A percentile compares a stretch with the other conserved stretches of the same genome.
Evolutionary conservation across 2,797 vertebrate genomes (phyloP).

Genomic region (Coregonus suidteri): DNA sequence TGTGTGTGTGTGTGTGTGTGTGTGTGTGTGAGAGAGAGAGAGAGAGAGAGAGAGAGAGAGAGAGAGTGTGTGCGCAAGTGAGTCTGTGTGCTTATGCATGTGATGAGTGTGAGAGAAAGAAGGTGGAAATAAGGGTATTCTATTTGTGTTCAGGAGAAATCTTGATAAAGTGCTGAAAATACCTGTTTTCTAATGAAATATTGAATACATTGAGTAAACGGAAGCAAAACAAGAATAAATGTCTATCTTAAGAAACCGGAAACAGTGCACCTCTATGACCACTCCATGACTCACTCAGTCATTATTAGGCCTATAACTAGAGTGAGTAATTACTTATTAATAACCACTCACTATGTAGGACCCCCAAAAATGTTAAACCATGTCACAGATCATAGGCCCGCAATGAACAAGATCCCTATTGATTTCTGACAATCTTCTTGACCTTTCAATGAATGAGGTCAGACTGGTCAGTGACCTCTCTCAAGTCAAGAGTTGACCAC

Average conservation of each 20-base stretch:
- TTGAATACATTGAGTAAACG: too few relatives aligned
- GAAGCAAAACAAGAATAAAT: background rate
- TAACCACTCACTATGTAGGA: background rate
- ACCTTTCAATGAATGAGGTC: constrained; percentile 35
- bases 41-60: background rate
- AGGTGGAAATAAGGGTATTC: too few relatives aligned
- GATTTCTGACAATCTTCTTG: constrained; percentile 17
- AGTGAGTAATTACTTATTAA: background rate
- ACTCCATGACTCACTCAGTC: background rate
- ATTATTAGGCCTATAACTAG: too few relatives aligned
- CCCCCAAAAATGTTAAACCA: background rate
- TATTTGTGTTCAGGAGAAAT: too few relatives aligned
- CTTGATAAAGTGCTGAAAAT: too few relatives aligned
- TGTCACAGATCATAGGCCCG: background rate
- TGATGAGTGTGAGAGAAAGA: background rate
- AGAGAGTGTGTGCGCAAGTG: background rate
- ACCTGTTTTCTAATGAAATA: too few relatives aligned
- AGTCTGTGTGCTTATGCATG: background rate
- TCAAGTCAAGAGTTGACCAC: constrained; percentile 58
- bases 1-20: background rate
- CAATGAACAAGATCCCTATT: background rate
- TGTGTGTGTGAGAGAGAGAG: background rate
- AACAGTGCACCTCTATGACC: background rate
- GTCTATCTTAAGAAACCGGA: background rate
- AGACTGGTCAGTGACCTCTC: constrained; percentile 46